phyloP scores from a whole-genome alignment of 2,888 invertebrate genomes.

The Drosophila quinaria region DNA sequence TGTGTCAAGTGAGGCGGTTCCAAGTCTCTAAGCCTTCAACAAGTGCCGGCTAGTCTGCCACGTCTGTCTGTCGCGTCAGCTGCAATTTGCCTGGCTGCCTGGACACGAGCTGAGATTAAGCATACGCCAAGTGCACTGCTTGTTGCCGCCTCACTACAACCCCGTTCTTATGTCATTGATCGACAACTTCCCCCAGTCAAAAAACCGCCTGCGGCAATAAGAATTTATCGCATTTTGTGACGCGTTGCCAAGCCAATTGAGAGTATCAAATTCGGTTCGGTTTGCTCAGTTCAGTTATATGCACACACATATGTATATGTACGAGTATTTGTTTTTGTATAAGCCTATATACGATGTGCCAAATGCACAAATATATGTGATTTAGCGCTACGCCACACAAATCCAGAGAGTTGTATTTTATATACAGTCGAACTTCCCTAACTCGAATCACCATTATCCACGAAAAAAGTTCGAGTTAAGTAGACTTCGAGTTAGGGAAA shows the following conservation, averaged over 20 bases:
- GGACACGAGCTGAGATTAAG: slow-evolving; percentile 64
- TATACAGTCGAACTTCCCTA: no score
- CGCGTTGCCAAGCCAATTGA: slow-evolving; percentile 46
- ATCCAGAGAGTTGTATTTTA: slow-evolving; percentile 4
- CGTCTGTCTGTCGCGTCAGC: slow-evolving; percentile 19
- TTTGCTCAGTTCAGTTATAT: slow-evolving; percentile 7
- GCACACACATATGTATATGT: not conserved
- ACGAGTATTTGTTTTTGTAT: slow-evolving; percentile 35
- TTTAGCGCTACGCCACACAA: slow-evolving; percentile 37
- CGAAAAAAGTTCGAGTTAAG: no score
- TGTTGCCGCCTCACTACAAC: slow-evolving; percentile 2
- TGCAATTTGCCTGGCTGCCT: slow-evolving; percentile 46
- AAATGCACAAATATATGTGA: not conserved
- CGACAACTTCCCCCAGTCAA: slow-evolving; percentile 21
- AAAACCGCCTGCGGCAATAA: slow-evolving; percentile 53
- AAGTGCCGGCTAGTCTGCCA: slow-evolving; percentile 52
- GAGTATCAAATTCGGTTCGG: slow-evolving; percentile 28
- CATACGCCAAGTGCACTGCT: slow-evolving; percentile 53
- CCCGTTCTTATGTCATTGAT: slow-evolving; percentile 34
- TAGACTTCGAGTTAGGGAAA: no score
- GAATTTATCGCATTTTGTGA: slow-evolving; percentile 67
- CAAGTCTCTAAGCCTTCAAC: slow-evolving; percentile 32
- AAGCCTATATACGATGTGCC: slow-evolving; percentile 30
- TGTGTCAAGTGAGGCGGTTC: slow-evolving; percentile 63
- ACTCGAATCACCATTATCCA: no score